Conservation (phyloP, 2,113 vertebrate species). For the Rhinolophus ferrumequinum region DNA sequence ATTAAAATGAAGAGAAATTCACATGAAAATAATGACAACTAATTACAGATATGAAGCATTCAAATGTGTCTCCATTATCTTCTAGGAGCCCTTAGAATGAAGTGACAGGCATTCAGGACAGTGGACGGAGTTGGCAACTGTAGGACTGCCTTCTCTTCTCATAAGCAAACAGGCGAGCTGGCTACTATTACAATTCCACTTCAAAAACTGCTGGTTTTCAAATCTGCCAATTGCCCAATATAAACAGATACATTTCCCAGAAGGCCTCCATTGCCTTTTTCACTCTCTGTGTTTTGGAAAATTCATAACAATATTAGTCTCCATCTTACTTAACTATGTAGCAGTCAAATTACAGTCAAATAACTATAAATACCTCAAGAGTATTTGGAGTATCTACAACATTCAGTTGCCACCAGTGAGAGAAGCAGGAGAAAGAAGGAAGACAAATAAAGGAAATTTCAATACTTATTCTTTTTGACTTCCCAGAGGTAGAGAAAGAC, state of each 20-base stretch:
- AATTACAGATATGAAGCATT: background rate
- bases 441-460: conserved; percentile 48
- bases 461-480: conserved; percentile 44
- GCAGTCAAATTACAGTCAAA: background rate
- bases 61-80: background rate
- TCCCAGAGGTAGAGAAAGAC: conserved; percentile 29
- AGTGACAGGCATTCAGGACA: background rate
- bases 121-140: background rate
- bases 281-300: background rate
- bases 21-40: background rate
- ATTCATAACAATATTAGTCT: background rate
- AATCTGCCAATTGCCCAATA: background rate
- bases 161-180: background rate
- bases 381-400: background rate
- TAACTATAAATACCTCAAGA: background rate
- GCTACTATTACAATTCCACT: background rate
- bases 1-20: conserved; percentile 35
- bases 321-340: background rate
- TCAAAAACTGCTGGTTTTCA: conserved; percentile 25
- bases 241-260: background rate
- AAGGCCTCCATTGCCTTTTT: background rate
- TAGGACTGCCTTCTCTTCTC: background rate
- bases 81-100: background rate
- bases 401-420: background rate
- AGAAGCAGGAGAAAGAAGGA: background rate